Percentiles rank a stretch among this genome's conserved stretches.
Conservation (phyloP, 2,797 vertebrate genomes). For the Hippoglossus hippoglossus region DNA sequence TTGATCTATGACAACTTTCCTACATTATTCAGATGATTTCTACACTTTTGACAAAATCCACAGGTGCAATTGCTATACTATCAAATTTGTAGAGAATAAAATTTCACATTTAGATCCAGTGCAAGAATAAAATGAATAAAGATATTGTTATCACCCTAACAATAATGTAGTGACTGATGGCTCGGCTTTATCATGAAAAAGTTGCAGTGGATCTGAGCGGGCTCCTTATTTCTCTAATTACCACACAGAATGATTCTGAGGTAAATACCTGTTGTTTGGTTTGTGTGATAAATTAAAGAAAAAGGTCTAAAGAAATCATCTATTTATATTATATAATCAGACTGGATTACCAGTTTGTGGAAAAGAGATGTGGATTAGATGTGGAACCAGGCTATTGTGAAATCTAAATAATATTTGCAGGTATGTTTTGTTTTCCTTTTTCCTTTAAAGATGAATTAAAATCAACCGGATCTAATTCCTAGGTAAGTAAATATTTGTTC, state of each 20-base stretch:
- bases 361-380: constrained; percentile 14
- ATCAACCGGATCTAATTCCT: too few relatives aligned
- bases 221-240: not conserved
- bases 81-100: too few relatives aligned
- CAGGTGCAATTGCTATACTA: too few relatives aligned
- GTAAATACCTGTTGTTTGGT: constrained; percentile 6
- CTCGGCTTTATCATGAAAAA: not conserved
- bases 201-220: too few relatives aligned
- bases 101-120: too few relatives aligned
- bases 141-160: too few relatives aligned
- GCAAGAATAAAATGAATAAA: too few relatives aligned
- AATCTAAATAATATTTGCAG: constrained; percentile 20
- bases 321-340: not conserved
- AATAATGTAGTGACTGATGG: not conserved
- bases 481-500: not conserved
- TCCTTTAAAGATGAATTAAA: too few relatives aligned
- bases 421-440: not conserved
- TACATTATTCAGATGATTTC: too few relatives aligned
- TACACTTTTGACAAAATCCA: too few relatives aligned
- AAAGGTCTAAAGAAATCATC: constrained; percentile 24
- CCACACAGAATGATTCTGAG: constrained; percentile 2
- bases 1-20: too few relatives aligned
- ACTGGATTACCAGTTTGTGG: constrained; percentile 20
- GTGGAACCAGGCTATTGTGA: constrained; percentile 4
- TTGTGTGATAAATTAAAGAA: constrained; percentile 27